Conservation (phyloP, 2,888 invertebrate species). For the Nymphalis polychloros region DNA sequence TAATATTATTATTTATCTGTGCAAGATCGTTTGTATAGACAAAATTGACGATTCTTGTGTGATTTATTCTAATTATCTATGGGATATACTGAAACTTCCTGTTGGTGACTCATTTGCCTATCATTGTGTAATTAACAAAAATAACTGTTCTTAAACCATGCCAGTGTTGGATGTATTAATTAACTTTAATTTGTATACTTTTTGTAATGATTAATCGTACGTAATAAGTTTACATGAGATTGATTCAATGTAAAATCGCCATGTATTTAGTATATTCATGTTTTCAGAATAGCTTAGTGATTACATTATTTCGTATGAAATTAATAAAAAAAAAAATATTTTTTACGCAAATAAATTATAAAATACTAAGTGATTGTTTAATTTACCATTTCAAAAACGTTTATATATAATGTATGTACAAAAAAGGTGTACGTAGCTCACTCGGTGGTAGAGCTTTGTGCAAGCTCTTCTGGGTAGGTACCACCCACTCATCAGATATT, state of each 20-base stretch:
- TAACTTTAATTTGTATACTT: conserved; percentile 6
- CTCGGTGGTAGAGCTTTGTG: too few species aligned
- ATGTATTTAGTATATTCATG: conserved; percentile 37
- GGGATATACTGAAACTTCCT: too few species aligned
- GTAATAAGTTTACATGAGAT: neutral
- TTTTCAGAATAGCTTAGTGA: conserved; percentile 43
- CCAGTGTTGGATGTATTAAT: neutral
- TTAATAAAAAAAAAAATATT: conserved; percentile 54
- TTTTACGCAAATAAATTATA: conserved; percentile 61
- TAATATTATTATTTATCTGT: neutral
- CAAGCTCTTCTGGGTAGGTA: too few species aligned
- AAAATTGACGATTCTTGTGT: too few species aligned
- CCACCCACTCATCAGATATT: too few species aligned
- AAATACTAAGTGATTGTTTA: conserved; percentile 30
- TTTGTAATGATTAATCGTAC: neutral
- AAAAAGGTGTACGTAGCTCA: too few species aligned
- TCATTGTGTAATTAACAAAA: neutral
- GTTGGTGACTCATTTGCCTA: neutral
- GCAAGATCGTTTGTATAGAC: neutral
- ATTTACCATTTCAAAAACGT: conserved; percentile 3
- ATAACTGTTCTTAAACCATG: neutral
- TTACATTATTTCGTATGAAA: conserved; percentile 51
- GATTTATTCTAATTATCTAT: too few species aligned
- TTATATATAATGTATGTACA: too few species aligned
- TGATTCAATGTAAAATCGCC: conserved; percentile 10